Conservation (phyloP, 2,888 invertebrate species). For the Bursaphelenchus okinawaensis region DNA sequence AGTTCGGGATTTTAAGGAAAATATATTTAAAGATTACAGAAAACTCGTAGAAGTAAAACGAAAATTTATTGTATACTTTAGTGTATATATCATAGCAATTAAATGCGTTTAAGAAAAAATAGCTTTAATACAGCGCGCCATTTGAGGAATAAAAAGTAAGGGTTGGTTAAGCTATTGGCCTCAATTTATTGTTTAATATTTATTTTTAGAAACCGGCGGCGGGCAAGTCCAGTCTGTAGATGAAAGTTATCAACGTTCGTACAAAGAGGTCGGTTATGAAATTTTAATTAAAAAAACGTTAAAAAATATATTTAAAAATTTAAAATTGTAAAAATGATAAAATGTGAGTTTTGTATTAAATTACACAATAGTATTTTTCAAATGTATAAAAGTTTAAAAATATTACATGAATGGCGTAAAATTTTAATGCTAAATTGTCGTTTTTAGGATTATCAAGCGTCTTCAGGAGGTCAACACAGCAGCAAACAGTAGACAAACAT, state of each 20-base stretch:
- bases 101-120: too few relatives aligned
- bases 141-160: too few relatives aligned
- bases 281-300: too few relatives aligned
- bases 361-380: too few relatives aligned
- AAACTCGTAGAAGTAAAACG: background rate
- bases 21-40: background rate
- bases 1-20: too few relatives aligned
- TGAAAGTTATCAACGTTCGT: slow-evolving; percentile 45
- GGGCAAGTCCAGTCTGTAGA: slow-evolving; percentile 38
- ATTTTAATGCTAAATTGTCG: background rate
- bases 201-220: background rate
- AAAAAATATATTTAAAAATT: too few relatives aligned
- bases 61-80: too few relatives aligned
- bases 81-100: too few relatives aligned
- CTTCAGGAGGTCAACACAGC: background rate
- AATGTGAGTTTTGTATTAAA: too few relatives aligned
- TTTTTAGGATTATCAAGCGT: slow-evolving; percentile 12
- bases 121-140: too few relatives aligned
- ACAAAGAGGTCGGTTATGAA: slow-evolving; percentile 31
- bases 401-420: background rate
- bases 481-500: background rate
- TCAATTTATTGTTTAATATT: background rate
- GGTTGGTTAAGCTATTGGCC: background rate
- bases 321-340: too few relatives aligned
- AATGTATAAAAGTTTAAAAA: too few relatives aligned